Conservation (phyloP, 2,888 invertebrate genomes). For the Watsonalla cultraria region DNA sequence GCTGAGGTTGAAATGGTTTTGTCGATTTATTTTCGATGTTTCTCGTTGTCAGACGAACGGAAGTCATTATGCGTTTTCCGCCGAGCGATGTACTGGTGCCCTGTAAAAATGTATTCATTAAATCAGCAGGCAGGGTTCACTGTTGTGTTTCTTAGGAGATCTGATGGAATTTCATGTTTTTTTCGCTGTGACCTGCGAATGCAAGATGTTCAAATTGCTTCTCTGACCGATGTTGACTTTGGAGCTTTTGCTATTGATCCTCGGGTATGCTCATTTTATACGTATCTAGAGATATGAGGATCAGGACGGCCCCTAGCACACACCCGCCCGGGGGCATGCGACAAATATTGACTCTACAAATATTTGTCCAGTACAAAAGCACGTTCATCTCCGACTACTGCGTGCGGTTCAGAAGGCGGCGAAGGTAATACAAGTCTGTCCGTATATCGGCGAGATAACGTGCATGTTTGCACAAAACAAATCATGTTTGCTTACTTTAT, state of each 20-base stretch:
- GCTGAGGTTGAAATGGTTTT: slow-evolving; percentile 28
- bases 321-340: slow-evolving; percentile 47
- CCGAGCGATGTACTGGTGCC: slow-evolving; percentile 54
- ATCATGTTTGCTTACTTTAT: slow-evolving; percentile 67
- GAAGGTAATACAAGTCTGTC: slow-evolving; percentile 43
- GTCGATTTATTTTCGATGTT: slow-evolving; percentile 63
- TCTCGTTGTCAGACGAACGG: slow-evolving; percentile 61
- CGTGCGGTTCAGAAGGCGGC: slow-evolving; percentile 44
- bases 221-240: slow-evolving; percentile 13
- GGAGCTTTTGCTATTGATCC: slow-evolving; percentile 22
- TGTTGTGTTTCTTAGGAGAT: slow-evolving; percentile 29
- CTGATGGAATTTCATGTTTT: slow-evolving; percentile 32
- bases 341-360: slow-evolving; percentile 71
- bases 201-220: slow-evolving; percentile 22
- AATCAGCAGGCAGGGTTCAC: slow-evolving; percentile 57
- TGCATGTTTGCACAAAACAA: slow-evolving; percentile 66
- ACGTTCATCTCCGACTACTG: slow-evolving; percentile 56
- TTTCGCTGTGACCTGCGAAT: slow-evolving; percentile 12
- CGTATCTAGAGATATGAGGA: slow-evolving; percentile 23
- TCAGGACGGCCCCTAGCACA: slow-evolving; percentile 49
- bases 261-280: slow-evolving; percentile 23
- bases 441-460: slow-evolving; percentile 54
- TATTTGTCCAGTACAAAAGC: slow-evolving; percentile 62
- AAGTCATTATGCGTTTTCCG: slow-evolving; percentile 77
- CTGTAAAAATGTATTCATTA: slow-evolving; percentile 72